Evolutionary conservation across 2,888 invertebrate genomes (phyloP), one percentile per base, ranked within the genome.

Genomic region (Dynastes tityus): DNA sequence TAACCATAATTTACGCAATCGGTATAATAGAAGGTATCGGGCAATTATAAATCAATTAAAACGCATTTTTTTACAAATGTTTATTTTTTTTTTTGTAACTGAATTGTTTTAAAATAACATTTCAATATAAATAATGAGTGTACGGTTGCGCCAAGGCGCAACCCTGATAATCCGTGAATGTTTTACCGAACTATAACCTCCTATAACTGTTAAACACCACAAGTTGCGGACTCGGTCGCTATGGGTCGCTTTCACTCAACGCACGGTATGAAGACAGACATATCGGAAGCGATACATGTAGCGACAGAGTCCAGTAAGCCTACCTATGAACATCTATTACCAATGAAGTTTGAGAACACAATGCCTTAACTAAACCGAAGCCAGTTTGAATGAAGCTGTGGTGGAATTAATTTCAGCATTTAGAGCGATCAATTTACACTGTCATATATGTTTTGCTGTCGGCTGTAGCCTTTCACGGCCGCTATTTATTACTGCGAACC

Each of bases 71-170:
- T 87, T 87, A 87, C 85, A 88, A 88, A 88, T 87, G 83, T 87
- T 86, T 87, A 85, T 85, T 86, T 80, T 78, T 87, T 87, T 87
- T 88, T 86, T 22, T 22, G 85, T 87, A 88, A 88, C 87, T 87
- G 86, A 88, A 87, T 86, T 84, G 86, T 82, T 86, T 85, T 85
- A 87, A 88, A 87, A 87, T 87, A 88, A 87, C 87, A 87, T 87
- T 86, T 87, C 85, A 84, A 86, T 86, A 86, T 86, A 86, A 87
- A 87, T 86, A 85, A 86, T 85, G 83, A 87, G 85, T 87, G 86
- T 85, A 83, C 83, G 81, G 81, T 78, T 81, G 80, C 82, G 81
- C 81, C 78, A 80, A 81, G 81, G 83, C 82, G 83, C 83, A 82
- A 82, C 81, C 81, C 81, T 82, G 81, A 82, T 79, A 80, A 80